Base-by-base conservation (phyloP, 2,797 vertebrate species). In the Cyprinella venusta region DNA sequence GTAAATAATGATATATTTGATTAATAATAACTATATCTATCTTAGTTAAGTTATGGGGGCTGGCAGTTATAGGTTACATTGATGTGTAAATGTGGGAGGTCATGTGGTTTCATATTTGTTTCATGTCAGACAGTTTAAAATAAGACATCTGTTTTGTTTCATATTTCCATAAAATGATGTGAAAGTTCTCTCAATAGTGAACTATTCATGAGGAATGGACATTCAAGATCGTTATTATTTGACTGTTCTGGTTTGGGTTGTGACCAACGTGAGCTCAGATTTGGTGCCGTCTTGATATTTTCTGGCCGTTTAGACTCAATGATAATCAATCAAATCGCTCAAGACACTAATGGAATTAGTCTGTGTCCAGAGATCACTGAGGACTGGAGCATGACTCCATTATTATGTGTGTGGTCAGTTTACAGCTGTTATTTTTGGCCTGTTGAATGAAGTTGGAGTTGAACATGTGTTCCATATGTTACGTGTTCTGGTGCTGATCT, bases 371-470 rank as follows among this genome's bases (percentile, higher is more conserved):
- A 69, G 33, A 79, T 48, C 12, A 33, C 50, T 40, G 63, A 63
- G 16, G 61, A 19, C 59, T 65, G 3, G 19, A 65, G 63, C 45
- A 78, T 74, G 21, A n/a, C 68, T 75, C 16, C 7, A 42, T 48
- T 84, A 79, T 82, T 85, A 82, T 79, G 80, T 85, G 80, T 85
- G 87, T 64, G 59, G 72, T 79, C 82, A 59, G 76, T 86, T 83
- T 76, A 79, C 81, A 65, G 76, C 50, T 81, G 85, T 85, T 88
- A 71, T 81, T 82, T 86, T 79, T 80, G 80, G 78, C 78, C 71
- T 8, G 45, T 30, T 7, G 26, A 80, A 52, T 19, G n/a, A 61
- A 42, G 52, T 70, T 69, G 52, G 78, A 48, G 82, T 69, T 82
- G 68, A 54, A 78, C 82, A 80, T 74, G 68, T 83, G 84, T 79